Evolutionary conservation across 2,113 vertebrate genomes (phyloP), one percentile per base, ranked within the genome.

Genomic region (Phasianus colchicus): DNA sequence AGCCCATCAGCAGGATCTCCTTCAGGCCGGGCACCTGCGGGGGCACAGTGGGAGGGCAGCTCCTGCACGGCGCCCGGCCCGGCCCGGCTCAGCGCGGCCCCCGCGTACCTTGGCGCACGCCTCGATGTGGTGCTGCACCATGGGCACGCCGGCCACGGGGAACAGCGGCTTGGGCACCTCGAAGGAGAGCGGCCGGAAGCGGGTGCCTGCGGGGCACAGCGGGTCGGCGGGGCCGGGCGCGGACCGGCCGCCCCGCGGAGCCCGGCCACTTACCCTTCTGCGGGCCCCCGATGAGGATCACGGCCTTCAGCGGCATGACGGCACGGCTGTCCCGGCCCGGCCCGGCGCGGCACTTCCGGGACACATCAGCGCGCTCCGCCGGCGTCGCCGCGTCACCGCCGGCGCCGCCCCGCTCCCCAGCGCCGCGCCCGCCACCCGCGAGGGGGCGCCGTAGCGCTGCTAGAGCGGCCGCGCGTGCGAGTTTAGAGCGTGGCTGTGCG

Each of bases 111-210:
- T 99, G 57, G 98, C 98, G 91, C 99, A 99, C 58, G 99, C 98
- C 93, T 99, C 99, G 36, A 99, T 99, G 96, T 99, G 99, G 86
- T 99, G 99, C 97, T 99, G 99, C 64, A 99, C 97, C 99, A 99
- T 99, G n/a, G 99, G 98, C 36, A 99, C 99, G 4, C 99, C 99
- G 6, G 99, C 99, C 63, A 99, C 98, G 17, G 99, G 99, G 93
- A 99, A 99, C 69, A 99, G 97, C 5, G 99, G 99, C 96, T 99
- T 99, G 66, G 99, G 99, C 63, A 99, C 99, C 95, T 99, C 99
- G 86, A 99, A 99, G 10, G 99, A 99, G 86, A 99, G 97, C 43
- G 99, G 99, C 45, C 99, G 98, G 96, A 99, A 99, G 72, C 99
- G 97, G 40, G 99, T 99, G 27, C 99, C 99, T 98, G 93, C 8